Conservation (phyloP, 2,797 vertebrate species). For the Pteropus rufus region DNA sequence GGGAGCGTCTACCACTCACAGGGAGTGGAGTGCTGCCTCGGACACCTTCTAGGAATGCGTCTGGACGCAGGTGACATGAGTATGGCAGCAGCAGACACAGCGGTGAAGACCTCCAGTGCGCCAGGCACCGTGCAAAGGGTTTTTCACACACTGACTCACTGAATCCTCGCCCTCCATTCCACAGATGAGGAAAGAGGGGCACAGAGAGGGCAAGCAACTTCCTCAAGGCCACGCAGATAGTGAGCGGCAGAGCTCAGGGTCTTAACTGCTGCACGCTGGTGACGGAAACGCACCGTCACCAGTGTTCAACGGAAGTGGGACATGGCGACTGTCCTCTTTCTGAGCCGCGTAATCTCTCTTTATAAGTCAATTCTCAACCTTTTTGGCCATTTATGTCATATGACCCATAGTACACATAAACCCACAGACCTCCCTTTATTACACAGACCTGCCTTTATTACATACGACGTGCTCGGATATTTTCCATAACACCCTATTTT, state of each 20-base stretch:
- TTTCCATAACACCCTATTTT: neutral
- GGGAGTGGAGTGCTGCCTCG: neutral
- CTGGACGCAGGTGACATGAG: too few species aligned
- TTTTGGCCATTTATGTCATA: neutral
- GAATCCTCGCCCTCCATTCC: neutral
- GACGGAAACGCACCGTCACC: accelerated
- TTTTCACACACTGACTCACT: neutral
- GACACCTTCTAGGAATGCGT: neutral
- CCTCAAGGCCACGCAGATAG: neutral
- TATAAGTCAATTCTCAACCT: neutral
- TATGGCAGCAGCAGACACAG: accelerated
- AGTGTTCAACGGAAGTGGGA: neutral
- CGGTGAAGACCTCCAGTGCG: accelerated
- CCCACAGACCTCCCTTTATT: neutral
- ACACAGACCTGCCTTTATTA: neutral
- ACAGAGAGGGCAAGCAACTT: neutral
- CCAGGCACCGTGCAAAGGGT: neutral
- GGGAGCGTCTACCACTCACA: neutral
- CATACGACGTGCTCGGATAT: neutral
- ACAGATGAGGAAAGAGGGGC: neutral
- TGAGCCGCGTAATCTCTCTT: neutral
- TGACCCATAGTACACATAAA: neutral
- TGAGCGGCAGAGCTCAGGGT: neutral
- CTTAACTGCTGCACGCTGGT: too few species aligned
- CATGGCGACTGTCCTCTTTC: neutral